phyloP scores from a whole-genome alignment of 2,888 invertebrate genomes.

The Timema podura region DNA sequence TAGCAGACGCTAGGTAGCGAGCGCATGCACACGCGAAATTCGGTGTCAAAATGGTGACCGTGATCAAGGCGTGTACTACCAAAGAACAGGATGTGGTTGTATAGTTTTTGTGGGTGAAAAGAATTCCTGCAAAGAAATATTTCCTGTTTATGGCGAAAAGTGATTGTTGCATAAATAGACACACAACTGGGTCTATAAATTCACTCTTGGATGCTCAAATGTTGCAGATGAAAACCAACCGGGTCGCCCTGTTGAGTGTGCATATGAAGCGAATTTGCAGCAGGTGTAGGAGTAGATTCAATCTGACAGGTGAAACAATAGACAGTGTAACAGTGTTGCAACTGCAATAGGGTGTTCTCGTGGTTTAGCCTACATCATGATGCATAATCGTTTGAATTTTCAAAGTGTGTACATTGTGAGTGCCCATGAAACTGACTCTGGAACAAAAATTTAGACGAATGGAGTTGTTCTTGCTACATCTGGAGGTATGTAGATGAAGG shows the following conservation, averaged over 20 bases:
- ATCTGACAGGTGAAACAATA: conserved; percentile 3
- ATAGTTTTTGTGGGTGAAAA: not conserved
- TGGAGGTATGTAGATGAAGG: too few relatives aligned
- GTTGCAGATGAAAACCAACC: not conserved
- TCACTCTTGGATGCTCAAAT: not conserved
- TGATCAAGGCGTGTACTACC: too few relatives aligned
- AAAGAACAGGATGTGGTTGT: too few relatives aligned
- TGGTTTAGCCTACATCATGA: too few relatives aligned
- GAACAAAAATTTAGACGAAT: not conserved
- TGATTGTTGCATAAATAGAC: not conserved
- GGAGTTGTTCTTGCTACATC: not conserved
- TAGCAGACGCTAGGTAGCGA: too few relatives aligned
- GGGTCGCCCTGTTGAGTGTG: not conserved
- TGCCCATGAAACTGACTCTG: not conserved
- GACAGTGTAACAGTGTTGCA: not conserved
- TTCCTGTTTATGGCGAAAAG: conserved; percentile 1
- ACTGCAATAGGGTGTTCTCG: conserved; percentile 1
- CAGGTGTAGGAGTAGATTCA: not conserved
- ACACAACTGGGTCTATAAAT: not conserved
- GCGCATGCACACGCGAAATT: too few relatives aligned
- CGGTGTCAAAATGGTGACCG: too few relatives aligned
- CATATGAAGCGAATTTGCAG: not conserved
- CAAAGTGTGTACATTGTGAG: not conserved
- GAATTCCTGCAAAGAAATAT: conserved; percentile 2
- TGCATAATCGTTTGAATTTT: not conserved